Base-by-base conservation (phyloP, 2,113 vertebrate species). In the Syngnathus floridae region DNA sequence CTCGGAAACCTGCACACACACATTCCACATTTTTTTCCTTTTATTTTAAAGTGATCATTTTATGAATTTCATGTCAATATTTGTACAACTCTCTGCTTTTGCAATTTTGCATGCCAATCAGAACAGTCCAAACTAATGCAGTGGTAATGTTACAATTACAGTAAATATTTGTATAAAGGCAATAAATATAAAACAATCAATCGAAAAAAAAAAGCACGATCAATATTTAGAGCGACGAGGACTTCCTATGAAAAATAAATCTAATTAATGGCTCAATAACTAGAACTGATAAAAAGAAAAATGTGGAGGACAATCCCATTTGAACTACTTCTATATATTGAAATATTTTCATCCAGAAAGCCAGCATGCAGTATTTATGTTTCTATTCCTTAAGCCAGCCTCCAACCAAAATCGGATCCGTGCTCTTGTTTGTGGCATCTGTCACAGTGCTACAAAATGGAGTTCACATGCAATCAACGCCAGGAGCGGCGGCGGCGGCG, bases 1-100 rank as follows among this genome's bases (percentile, higher is more conserved):
- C 96, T 86, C 95, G 89, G 82, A 99, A 98, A 76, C 95, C 96
- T 98, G 38, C 37, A 49, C 5, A 22, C 0, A 43, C 73, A 88
- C 77, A 31, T 31, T 31, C 2, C 26, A 26, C 26, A 26, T 26
- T 31, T 31, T 31, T 31, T 31, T 3, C 3, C 13, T 45, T 45
- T 45, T 45, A 22, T 22, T 14, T 4, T 45, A 14, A 16, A 45
- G 14, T 45, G 14, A 17, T 45, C 1, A 45, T 45, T 45, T 45
- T 16, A 45, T 45, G 43, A 31, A 31, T 31, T 31, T 31, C 26
- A 31, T 31, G 26, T 26, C 26, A 26, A 26, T 26, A 45, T 45
- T 13, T 45, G 13, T 45, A 14, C 43, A 45, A 17, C 43, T 5
- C 13, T 16, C 43, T 41, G 26, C 26, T 31, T 31, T 31, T 16